These are phyloP conservation scores for Pimpla rufipes DNA, from an alignment of 2,888 invertebrate genomes.

Conservation along the genomic window DNA sequence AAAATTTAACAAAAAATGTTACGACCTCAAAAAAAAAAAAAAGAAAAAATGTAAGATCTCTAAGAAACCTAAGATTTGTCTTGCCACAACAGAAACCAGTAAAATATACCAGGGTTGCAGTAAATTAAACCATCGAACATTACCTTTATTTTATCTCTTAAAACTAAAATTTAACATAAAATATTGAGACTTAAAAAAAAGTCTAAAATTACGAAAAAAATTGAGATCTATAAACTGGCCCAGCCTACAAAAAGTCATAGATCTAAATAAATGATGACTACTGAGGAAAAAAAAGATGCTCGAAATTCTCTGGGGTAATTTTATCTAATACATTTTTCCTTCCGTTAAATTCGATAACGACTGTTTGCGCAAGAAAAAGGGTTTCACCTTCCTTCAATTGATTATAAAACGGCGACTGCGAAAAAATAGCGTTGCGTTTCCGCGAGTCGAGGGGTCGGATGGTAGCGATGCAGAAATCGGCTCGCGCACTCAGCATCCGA, in stretches of 20 bases:
- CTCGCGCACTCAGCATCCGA: conserved; percentile 33
- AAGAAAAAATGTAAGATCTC: no score
- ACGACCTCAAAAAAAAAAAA: no score
- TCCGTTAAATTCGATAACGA: neutral
- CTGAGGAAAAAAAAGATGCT: neutral
- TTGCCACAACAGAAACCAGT: neutral
- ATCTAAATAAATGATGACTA: no score
- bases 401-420: neutral
- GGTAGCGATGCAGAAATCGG: conserved; percentile 29
- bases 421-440: neutral
- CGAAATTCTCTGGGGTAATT: neutral
- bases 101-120: conserved; percentile 2
- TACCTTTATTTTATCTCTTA: conserved; percentile 2
- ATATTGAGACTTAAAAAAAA: no score
- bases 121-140: conserved; percentile 19
- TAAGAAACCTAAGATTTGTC: no score
- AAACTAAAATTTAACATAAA: no score
- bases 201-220: no score
- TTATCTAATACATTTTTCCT: neutral
- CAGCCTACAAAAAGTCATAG: no score
- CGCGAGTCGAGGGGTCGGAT: neutral
- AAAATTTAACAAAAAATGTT: no score
- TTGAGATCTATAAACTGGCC: no score
- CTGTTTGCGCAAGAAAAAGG: neutral
- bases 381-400: neutral